Evolutionary conservation across 2,888 invertebrate genomes (phyloP), one percentile per base, ranked within the genome.

Genomic region (Chymomyza fuscimana): DNA sequence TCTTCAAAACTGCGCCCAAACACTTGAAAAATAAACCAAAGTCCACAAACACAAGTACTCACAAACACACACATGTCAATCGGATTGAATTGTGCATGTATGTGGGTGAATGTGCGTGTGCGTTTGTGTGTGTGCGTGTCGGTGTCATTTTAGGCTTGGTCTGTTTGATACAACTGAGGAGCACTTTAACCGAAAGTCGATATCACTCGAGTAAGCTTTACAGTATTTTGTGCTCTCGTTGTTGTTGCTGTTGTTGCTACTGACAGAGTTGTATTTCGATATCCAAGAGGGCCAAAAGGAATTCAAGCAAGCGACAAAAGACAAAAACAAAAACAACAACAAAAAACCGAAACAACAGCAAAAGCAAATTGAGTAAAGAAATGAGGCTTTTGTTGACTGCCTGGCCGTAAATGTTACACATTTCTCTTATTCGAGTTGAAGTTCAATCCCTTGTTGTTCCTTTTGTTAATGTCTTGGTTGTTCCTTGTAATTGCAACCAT

Each of bases 121-220:
- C 22, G 58, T 58, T 12, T 36, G 29, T 5, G 5, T 29, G 25
- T 62, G 51, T 50, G 63, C 46, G 16, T 61, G 61, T 40, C 40
- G 36, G 61, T 40, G 46, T 61, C 61, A n/a, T 12, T 15, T 32
- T 29, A 25, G 50, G 6, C 54, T 62, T 29, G 52, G 50, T n/a
- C 54, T 62, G 52, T 51, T 25, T 15, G 51, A 63, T 63, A 63
- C 64, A 64, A 64, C 52, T 65, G 65, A 65, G 54, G 65, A 65
- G 65, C 65, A 70, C 59, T 70, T 67, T 52, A 56, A 67, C 63
- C 63, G 70, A 64, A 71, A 67, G 70, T 64, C 67, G 61, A 71
- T 67, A 71, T 40, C 16, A 52, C 59, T 63, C 40, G 40, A 70
- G 50, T 32, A 46, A 16, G 25, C 59, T 59, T 32, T n/a, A 29